phyloP scores from a whole-genome alignment of 2,113 vertebrate genomes.

The Benitochromis conjunctus region DNA sequence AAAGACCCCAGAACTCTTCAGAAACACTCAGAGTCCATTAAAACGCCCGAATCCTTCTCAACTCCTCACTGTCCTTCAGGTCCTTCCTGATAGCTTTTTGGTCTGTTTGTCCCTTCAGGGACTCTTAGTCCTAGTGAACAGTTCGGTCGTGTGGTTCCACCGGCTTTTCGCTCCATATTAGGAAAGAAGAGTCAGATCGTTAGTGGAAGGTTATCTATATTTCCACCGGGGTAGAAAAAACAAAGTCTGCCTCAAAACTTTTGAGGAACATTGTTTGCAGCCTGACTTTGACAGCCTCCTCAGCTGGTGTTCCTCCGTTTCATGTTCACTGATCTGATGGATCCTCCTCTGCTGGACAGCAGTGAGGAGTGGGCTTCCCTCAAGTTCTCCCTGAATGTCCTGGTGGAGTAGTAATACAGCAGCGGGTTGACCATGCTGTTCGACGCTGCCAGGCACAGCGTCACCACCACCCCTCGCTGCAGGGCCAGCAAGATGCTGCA shows the following conservation, averaged over 20 bases:
- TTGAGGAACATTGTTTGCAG: background rate
- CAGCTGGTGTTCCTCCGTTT: background rate
- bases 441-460: slow-evolving; percentile 61
- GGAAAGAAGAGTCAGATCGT: background rate
- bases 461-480: slow-evolving; percentile 54
- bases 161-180: background rate
- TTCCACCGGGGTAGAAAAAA: background rate
- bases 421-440: slow-evolving; percentile 74
- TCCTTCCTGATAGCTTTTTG: background rate
- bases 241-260: background rate
- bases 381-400: slow-evolving; percentile 41
- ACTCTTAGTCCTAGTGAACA: background rate
- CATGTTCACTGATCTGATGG: background rate
- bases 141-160: background rate
- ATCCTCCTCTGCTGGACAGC: background rate
- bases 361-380: background rate
- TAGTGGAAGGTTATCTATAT: background rate
- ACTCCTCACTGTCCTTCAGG: background rate
- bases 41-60: background rate
- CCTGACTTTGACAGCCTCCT: background rate
- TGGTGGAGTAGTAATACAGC: slow-evolving; percentile 72
- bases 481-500: background rate
- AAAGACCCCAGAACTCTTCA: background rate
- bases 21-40: background rate
- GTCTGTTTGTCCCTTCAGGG: background rate